Base-by-base conservation (phyloP, 2,113 vertebrate genomes). In the Symphodus melops region DNA sequence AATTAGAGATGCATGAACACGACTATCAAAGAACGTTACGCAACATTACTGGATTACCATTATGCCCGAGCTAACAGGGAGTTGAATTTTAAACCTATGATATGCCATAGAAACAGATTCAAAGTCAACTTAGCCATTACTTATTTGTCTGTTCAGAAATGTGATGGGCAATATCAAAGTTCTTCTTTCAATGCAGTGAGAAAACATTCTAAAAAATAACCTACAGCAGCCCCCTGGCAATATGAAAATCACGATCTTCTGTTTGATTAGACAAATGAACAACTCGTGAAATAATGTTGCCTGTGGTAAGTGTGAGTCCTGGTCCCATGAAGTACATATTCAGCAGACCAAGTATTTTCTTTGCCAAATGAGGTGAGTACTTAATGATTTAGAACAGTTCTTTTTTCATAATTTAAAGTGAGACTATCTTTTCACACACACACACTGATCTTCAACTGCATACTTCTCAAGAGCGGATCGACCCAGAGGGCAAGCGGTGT, bases 201-300 rank as follows among this genome's bases (percentile, higher is more conserved):
- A 55, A 51, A 74, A 72, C 21, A 9, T 19, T 4, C 44, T 23
- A 52, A 39, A 53, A 33, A 52, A 71, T 20, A 21, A 76, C 77
- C 71, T 64, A 51, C 59, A 37, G 77, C 79, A 62, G 8, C 58
- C 72, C 33, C 16, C 25, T 2, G 59, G 82, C 54, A 37, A 67
- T 65, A 57, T 74, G 39, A 71, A 48, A 69, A 76, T 56, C 4
- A 1, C 25, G 25, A 82, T 62, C 61, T 77, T 72, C 23, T 53
- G 65, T 80, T 81, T 79, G 72, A 86, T 49, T 77, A 58, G 72
- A 81, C 42, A 76, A 78, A 89, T 61, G 77, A 83, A 83, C 63
- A 23, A 54, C 17, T 57, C 41, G 3, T 69, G 36, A 73, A 75
- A 68, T 59, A 55, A 60, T 57, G 59, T 13, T 12, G 49, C 41